Percentiles rank a stretch among this genome's conserved stretches.
These are phyloP conservation scores for Apaloderma vittatum DNA, from an alignment of 2,113 vertebrate species.

Conservation along the genomic window DNA sequence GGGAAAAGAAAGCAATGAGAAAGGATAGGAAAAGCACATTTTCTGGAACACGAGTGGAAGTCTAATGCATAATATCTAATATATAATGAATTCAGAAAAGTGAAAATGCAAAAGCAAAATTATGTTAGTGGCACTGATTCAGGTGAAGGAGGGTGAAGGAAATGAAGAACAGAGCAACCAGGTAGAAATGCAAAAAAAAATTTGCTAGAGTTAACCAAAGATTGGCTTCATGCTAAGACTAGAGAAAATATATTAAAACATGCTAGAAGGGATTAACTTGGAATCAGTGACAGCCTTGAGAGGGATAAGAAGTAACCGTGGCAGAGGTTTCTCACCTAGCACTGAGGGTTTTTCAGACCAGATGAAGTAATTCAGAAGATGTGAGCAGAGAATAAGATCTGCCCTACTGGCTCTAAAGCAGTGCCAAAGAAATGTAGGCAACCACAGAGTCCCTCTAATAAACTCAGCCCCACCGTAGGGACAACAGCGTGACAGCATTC, in stretches of 20 bases:
- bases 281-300: background rate
- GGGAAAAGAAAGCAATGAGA: background rate
- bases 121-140: background rate
- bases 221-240: background rate
- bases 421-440: background rate
- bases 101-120: background rate
- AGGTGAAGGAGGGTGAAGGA: background rate
- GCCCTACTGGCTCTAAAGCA: background rate
- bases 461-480: background rate
- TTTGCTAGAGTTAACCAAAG: background rate
- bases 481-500: background rate
- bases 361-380: background rate
- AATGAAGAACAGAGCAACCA: background rate
- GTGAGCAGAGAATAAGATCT: background rate
- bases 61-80: background rate
- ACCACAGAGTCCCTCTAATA: background rate
- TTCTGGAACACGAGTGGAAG: background rate
- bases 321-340: background rate
- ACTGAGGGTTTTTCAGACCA: background rate
- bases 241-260: background rate
- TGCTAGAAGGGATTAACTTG: background rate
- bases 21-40: background rate
- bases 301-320: background rate
- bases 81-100: background rate
- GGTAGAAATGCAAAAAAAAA: background rate